phyloP scores from a whole-genome alignment of 2,797 vertebrate genomes.

The Crax fasciolata region DNA sequence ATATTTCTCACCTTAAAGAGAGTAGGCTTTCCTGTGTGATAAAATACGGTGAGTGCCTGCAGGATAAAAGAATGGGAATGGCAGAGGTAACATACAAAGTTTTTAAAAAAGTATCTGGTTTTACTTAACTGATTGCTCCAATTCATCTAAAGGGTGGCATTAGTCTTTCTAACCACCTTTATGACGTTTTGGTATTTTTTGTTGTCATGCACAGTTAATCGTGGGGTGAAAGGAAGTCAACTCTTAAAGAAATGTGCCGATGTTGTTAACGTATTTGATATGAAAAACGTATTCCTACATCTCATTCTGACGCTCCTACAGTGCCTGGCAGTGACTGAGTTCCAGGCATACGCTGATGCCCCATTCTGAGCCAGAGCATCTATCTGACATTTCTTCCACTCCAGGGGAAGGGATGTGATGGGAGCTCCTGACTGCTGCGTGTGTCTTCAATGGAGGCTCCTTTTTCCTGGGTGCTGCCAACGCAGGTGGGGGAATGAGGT shows the following conservation, averaged over 20 bases:
- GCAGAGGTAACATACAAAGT: background rate
- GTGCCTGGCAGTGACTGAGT: background rate
- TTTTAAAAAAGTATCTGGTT: background rate
- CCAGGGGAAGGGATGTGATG: background rate
- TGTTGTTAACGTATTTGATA: background rate
- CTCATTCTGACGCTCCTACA: background rate
- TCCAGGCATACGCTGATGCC: background rate
- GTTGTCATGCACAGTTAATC: background rate
- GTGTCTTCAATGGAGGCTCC: accelerated
- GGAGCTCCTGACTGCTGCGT: background rate
- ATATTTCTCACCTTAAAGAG: constrained; percentile 15
- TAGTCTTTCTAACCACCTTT: background rate
- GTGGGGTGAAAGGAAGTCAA: background rate
- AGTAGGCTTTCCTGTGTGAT: background rate
- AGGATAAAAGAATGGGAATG: background rate
- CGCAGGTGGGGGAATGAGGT: accelerated
- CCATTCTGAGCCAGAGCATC: accelerated
- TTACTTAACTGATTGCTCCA: background rate
- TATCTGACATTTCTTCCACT: background rate
- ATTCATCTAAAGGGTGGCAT: background rate
- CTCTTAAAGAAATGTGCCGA: background rate
- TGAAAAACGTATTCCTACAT: background rate
- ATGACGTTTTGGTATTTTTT: background rate
- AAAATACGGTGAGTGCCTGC: background rate
- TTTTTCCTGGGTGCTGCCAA: accelerated